Percentiles rank a stretch among this genome's conserved stretches.
phyloP scores from a whole-genome alignment of 2,797 vertebrate species.

The Thunnus albacares region DNA sequence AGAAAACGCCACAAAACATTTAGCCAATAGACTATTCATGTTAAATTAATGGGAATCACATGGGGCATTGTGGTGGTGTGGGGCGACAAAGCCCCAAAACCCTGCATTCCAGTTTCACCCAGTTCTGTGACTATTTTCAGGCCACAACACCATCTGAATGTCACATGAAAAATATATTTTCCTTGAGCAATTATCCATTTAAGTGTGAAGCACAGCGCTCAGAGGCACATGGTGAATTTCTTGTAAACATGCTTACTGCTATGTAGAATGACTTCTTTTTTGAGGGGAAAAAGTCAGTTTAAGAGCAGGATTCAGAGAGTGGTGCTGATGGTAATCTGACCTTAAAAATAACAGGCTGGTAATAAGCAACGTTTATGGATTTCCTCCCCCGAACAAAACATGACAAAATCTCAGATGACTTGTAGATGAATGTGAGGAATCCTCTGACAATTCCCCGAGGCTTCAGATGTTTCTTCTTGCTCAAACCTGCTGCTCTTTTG shows the following conservation, averaged over 20 bases:
- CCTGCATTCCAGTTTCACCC: conserved; percentile 47
- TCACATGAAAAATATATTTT: conserved; percentile 74
- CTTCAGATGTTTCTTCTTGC: conserved; percentile 54
- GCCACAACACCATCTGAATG: conserved; percentile 65
- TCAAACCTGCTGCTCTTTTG: conserved; percentile 36
- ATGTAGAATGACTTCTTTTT: neutral
- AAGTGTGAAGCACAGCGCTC: conserved; percentile 49
- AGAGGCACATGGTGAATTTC: conserved; percentile 13
- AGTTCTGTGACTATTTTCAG: conserved; percentile 56
- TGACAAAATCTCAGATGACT: conserved; percentile 4
- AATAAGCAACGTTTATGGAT: neutral
- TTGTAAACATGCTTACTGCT: conserved; percentile 43
- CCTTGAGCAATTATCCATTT: conserved; percentile 62
- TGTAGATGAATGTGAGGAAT: conserved; percentile 45
- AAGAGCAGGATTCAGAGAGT: neutral
- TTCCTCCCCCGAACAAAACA: conserved; percentile 15
- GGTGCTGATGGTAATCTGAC: neutral
- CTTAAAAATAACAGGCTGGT: conserved; percentile 4
- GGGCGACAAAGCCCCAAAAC: conserved; percentile 29
- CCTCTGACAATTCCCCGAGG: conserved; percentile 38
- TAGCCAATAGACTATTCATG: neutral
- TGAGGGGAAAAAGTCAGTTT: neutral
- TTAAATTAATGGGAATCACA: conserved; percentile 48
- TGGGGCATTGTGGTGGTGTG: conserved; percentile 12
- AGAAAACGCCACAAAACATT: neutral